Conservation (phyloP, 2,113 vertebrate species). For the Petromus typicus region DNA sequence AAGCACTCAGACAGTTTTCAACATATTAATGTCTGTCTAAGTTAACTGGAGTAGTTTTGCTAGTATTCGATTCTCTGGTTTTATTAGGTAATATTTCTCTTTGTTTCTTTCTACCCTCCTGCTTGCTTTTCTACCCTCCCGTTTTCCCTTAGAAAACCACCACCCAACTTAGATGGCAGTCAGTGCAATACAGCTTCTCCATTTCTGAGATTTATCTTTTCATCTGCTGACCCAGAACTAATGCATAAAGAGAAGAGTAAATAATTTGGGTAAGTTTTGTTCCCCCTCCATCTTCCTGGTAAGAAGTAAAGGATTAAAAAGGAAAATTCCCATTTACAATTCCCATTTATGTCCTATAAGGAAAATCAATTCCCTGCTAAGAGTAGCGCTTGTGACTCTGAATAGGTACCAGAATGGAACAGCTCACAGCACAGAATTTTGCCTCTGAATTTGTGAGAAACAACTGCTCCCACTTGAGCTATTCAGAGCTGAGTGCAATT, state of each 20-base stretch:
- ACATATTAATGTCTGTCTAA: background rate
- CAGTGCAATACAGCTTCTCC: background rate
- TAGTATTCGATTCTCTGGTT: conserved; percentile 35
- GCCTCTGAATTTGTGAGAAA: conserved; percentile 62
- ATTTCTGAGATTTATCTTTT: background rate
- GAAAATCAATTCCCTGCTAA: conserved; percentile 28
- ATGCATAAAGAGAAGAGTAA: background rate
- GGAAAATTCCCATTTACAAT: background rate
- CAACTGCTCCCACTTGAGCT: conserved; percentile 74
- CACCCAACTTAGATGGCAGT: background rate
- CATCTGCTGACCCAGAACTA: background rate
- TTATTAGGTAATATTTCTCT: conserved; percentile 39
- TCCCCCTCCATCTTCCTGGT: background rate
- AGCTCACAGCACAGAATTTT: conserved; percentile 50
- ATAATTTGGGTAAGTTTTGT: background rate
- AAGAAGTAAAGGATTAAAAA: background rate
- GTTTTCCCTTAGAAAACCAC: background rate
- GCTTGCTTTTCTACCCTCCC: background rate
- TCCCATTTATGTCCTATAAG: conserved; percentile 48
- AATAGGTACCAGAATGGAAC: conserved; percentile 28
- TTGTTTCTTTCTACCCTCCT: background rate
- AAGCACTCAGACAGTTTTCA: background rate
- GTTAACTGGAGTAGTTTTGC: conserved; percentile 19
- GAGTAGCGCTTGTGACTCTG: conserved; percentile 30
- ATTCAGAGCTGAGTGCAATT: conserved; percentile 66